A percentile compares a stretch with the other conserved stretches of the same genome.
Evolutionary conservation across 2,888 invertebrate species (phyloP).

Genomic region (Drosophila phalerata): DNA sequence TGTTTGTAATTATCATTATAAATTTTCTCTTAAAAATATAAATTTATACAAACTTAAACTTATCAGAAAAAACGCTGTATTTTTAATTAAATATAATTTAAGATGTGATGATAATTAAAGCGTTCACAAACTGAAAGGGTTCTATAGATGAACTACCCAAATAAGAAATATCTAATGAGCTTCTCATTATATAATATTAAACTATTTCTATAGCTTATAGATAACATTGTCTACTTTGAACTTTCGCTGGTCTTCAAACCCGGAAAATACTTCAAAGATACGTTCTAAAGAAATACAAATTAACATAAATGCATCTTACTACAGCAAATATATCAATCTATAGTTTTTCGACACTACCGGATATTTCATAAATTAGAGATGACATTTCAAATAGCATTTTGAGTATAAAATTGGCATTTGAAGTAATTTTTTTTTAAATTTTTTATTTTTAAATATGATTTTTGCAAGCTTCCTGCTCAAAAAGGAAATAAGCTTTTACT

Average conservation of each 20-base stretch:
- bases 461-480: conserved; percentile 49
- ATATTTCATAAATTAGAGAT: conserved; percentile 5
- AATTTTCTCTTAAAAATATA: no score
- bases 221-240: neutral
- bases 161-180: neutral
- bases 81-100: no score
- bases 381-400: conserved; percentile 26
- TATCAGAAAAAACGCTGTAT: no score
- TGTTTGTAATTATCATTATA: no score
- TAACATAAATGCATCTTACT: neutral
- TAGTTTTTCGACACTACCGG: neutral
- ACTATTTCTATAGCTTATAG: neutral
- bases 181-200: neutral
- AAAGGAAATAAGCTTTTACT: conserved; percentile 56
- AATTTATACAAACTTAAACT: no score
- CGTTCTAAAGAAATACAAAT: neutral
- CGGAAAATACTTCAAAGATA: neutral
- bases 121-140: neutral
- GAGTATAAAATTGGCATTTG: conserved; percentile 32
- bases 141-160: neutral
- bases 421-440: conserved; percentile 21
- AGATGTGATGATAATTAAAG: neutral
- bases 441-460: conserved; percentile 14
- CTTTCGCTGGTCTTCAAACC: neutral
- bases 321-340: neutral